A percentile compares a stretch with the other conserved stretches of the same genome.
Evolutionary conservation across 2,888 invertebrate species (phyloP).

Genomic region (Drosophila anomelani): DNA sequence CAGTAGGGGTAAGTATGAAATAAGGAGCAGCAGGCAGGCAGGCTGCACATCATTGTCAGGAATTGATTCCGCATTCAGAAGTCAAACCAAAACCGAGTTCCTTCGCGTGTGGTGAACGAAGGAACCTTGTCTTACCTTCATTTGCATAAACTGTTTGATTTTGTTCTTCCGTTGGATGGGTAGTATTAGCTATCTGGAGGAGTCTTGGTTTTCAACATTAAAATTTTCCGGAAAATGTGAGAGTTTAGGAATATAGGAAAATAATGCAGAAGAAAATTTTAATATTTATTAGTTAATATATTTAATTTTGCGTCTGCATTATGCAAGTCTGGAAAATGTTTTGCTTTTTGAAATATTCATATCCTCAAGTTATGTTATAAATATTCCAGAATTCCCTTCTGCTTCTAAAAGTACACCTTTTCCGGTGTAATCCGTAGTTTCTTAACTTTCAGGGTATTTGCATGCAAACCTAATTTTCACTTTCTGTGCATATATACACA

Average conservation of each 20-base stretch:
- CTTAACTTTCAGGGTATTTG: background rate
- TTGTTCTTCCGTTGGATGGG: background rate
- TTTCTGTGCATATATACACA: background rate
- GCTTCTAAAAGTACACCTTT: background rate
- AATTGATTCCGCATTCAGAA: slow-evolving; percentile 27
- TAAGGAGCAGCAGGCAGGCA: background rate
- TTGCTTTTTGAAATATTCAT: background rate
- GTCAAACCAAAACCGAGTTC: slow-evolving; percentile 12
- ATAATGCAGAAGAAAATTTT: background rate
- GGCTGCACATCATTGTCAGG: slow-evolving; percentile 41
- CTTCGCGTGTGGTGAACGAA: slow-evolving; percentile 10
- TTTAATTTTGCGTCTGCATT: background rate
- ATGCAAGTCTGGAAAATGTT: background rate
- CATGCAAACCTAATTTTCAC: background rate
- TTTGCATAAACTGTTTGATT: slow-evolving; percentile 42
- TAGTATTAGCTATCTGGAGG: background rate
- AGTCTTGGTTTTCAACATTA: background rate
- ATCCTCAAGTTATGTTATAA: too few species aligned
- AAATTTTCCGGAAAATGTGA: background rate
- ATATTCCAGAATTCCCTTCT: too few species aligned
- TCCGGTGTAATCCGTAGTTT: background rate
- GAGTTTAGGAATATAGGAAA: background rate
- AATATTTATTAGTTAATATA: background rate
- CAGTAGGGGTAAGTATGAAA: slow-evolving; percentile 3
- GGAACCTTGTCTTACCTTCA: slow-evolving; percentile 11